These are phyloP conservation scores for Coreius guichenoti DNA, from an alignment of 2,797 vertebrate genomes.

Conservation along the genomic window DNA sequence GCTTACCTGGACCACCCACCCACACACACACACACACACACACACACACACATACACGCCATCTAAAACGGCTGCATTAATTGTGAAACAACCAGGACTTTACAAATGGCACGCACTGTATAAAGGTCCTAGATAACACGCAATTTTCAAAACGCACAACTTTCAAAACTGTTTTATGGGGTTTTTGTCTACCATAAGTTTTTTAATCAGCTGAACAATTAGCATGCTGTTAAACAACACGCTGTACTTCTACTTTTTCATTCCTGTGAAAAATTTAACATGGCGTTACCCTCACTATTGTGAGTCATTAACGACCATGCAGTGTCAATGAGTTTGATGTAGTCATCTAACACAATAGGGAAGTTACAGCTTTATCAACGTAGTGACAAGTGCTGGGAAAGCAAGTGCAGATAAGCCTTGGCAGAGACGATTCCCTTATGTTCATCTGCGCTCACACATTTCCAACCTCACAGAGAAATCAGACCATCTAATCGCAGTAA, in stretches of 20 bases:
- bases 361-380: slow-evolving; percentile 12
- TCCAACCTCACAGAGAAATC: background rate
- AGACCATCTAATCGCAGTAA: slow-evolving; percentile 28
- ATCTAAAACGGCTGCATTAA: no score
- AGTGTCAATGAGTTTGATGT: background rate
- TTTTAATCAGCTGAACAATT: background rate
- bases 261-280: background rate
- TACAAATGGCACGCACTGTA: background rate
- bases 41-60: no score
- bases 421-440: slow-evolving; percentile 10
- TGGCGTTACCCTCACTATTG: background rate
- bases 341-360: background rate
- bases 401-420: slow-evolving; percentile 27
- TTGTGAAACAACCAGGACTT: background rate
- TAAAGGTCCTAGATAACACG: background rate
- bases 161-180: no score
- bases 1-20: no score
- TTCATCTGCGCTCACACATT: slow-evolving; percentile 25
- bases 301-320: background rate
- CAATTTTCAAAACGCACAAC: background rate
- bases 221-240: background rate
- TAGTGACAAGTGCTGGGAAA: background rate
- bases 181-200: background rate
- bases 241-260: background rate
- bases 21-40: no score